Evolutionary conservation across 2,113 vertebrate species (phyloP), one percentile per base, ranked within the genome.

Genomic region (Oreotrochilus melanogaster): DNA sequence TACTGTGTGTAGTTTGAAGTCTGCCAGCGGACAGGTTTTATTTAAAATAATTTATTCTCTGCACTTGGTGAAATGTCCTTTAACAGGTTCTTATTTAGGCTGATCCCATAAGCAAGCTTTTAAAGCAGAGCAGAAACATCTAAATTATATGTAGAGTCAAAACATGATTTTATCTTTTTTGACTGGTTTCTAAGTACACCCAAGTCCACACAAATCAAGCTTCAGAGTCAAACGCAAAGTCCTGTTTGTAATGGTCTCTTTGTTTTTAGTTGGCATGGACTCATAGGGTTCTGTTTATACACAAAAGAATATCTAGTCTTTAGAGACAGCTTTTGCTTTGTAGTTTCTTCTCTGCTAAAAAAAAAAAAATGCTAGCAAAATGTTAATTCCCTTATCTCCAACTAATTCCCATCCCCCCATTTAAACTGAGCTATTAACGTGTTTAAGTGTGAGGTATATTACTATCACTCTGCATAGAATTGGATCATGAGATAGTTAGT

Each of bases 231-330:
- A 91, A 69, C 37, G 18, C 47, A 53, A 78, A 64, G 58, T 39
- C 30, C 10, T 88, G 0, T 79, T 89, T 65, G 62, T 85, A 70
- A 60, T 80, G 47, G 9, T 51, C 56, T 93, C 35, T 31, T 70
- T 91, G 58, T 30, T 91, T 86, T 84, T 75, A 72, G 27, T 33
- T 93, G 82, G 56, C 91, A 60, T 0, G 0, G 31, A 31, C 66
- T 92, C 54, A 10, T 62, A 33, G 13, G 23, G 18, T 76, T 74
- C 21, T 92, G 47, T 71, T 64, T 78, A 73, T 89, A 35, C 27
- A 80, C 62, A 92, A 91, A 93, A 25, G 73, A 78, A 93, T 62
- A 88, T 18, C 35, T 53, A 69, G 48, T 43, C 76, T 78, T 90
- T 35, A 56, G 70, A 90, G 62, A 69, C 27, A 70, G 31, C 42